Conservation (phyloP, 2,113 vertebrate species). For the Oncorhynchus clarkii region DNA sequence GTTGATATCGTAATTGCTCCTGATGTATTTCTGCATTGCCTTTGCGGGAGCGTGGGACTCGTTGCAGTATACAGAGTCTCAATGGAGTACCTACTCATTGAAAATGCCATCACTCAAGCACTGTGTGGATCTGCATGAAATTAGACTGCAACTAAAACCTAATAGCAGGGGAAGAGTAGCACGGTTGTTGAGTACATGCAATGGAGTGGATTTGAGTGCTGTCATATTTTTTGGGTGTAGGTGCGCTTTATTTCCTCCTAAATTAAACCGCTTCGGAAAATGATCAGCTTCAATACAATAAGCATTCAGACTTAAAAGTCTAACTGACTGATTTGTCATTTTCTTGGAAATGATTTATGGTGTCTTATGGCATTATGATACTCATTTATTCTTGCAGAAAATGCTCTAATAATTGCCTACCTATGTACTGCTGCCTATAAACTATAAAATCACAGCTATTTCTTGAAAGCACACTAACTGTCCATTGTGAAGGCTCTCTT, state of each 20-base stretch:
- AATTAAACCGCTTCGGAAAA: slow-evolving; percentile 79
- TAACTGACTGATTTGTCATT: slow-evolving; percentile 78
- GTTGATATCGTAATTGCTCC: slow-evolving; percentile 99
- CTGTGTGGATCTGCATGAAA: slow-evolving; percentile 92
- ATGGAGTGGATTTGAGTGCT: slow-evolving; percentile 82
- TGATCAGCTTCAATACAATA: slow-evolving; percentile 85
- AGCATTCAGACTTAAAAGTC: slow-evolving; percentile 86
- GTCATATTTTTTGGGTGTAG: slow-evolving; percentile 51
- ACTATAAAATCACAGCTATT: slow-evolving; percentile 7
- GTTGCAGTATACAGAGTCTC: slow-evolving; percentile 96
- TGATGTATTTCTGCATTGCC: slow-evolving; percentile 99
- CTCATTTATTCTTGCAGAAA: neutral
- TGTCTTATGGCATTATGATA: no score
- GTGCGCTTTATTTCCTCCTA: slow-evolving; percentile 80
- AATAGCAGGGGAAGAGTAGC: slow-evolving; percentile 86
- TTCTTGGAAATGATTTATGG: slow-evolving; percentile 76
- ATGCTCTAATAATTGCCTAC: neutral
- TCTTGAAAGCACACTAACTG: slow-evolving; percentile 48
- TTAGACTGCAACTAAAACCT: slow-evolving; percentile 87
- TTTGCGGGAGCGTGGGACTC: slow-evolving; percentile 88
- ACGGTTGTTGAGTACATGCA: slow-evolving; percentile 91
- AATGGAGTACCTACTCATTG: slow-evolving; percentile 98
- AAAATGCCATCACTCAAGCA: slow-evolving; percentile 97
- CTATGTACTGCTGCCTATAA: neutral
- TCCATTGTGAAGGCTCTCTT: slow-evolving; percentile 42